Base-by-base conservation (phyloP, 37 sponge, comb jelly and placozoan genomes). In the Ephydatia muelleri region DNA sequence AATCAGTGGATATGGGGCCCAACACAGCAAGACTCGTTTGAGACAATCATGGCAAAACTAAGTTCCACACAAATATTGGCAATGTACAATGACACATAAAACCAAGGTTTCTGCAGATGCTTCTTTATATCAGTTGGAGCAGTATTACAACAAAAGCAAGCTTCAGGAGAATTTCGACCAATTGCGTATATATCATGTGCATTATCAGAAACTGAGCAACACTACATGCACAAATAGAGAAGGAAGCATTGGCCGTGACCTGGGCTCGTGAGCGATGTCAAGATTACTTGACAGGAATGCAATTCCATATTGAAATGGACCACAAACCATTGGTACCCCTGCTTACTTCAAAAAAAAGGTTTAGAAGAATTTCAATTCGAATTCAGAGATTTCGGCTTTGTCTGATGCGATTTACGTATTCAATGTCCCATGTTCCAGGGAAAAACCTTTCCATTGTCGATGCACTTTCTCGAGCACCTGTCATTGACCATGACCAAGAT, bases 351-450 rank as follows among this genome's bases (percentile, higher is more conserved):
- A 70, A 82, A 65, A 23, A 8, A 33, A 72, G 68, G 65, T 23
- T 5, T 16, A 66, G 38, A 31, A 9, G 28, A 68, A 80, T 31
- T 21, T 80, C 69, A 11, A 30, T 80, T 29, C 3, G 81, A 67
- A 29, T 80, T 65, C 81, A 80, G 65, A 2, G 68, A 5, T 66
- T 79, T 11, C 12, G 30, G 23, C 8, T 48, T 12, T 30, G 5
- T 69, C 70, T 69, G 77, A 43, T 43, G 43, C 80, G 66, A 16
- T 80, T 67, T 33, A 27, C 27, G 14, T 79, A 65, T 34, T 43
- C 66, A 26, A 65, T 81, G 27, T 69, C 81, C 14, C 70, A 81
- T 68, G 68, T 80, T 21, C 80, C 68, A 67, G 80, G 80, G 67
- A 80, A 80, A 29, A 67, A 80, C 35, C 35, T 80, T 9, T 3